A percentile compares a stretch with the other conserved stretches of the same genome.
Conservation (phyloP, 2,797 vertebrate genomes). For the Cyprinella venusta region DNA sequence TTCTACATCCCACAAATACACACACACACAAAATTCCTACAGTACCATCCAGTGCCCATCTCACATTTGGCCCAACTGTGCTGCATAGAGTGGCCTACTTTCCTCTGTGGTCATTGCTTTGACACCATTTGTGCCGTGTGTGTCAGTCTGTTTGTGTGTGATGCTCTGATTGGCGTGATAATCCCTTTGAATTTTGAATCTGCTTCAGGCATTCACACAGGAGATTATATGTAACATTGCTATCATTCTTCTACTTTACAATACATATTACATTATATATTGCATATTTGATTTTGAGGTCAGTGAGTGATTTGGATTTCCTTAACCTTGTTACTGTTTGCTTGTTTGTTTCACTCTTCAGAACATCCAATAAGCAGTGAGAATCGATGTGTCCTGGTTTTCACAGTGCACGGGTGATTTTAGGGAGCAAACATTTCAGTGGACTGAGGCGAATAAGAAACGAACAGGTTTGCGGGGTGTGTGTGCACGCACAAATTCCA, state of each 20-base stretch:
- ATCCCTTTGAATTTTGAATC: conserved; percentile 66
- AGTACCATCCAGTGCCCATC: conserved; percentile 58
- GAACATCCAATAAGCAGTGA: too few species aligned
- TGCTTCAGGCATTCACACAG: conserved; percentile 59
- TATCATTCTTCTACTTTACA: not conserved
- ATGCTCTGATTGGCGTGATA: conserved; percentile 62
- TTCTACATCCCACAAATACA: conserved; percentile 30
- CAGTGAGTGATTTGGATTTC: not conserved
- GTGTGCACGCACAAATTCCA: too few species aligned
- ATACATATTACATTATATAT: too few species aligned
- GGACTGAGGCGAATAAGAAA: too few species aligned
- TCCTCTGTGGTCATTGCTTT: conserved; percentile 10
- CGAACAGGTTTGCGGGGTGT: too few species aligned
- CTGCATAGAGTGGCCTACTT: conserved; percentile 10
- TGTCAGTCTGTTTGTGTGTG: conserved; percentile 25
- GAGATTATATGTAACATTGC: not conserved
- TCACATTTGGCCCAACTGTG: conserved; percentile 14
- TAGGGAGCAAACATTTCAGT: too few species aligned
- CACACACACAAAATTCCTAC: conserved; percentile 35
- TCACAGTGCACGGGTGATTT: too few species aligned
- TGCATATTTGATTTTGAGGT: not conserved
- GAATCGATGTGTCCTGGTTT: too few species aligned
- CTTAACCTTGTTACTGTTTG: not conserved
- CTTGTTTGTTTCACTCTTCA: too few species aligned
- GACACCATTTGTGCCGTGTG: not conserved